Evolutionary conservation across 2,113 vertebrate species (phyloP).

Genomic region (Fukomys damarensis): DNA sequence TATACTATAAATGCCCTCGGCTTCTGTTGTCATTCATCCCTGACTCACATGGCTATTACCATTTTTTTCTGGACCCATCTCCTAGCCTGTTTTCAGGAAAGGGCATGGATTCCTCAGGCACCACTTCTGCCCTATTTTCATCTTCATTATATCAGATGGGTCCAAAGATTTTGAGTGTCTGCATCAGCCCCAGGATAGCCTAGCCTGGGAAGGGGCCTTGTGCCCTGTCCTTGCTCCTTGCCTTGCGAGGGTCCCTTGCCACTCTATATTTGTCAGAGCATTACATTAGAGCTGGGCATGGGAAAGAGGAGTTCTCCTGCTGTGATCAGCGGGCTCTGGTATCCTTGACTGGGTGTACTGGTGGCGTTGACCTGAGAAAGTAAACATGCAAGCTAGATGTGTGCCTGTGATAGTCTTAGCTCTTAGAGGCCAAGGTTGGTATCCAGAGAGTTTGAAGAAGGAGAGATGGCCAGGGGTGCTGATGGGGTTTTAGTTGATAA

Average conservation of each 20-base stretch:
- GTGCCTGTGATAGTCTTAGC: background rate
- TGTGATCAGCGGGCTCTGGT: background rate
- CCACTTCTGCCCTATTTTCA: background rate
- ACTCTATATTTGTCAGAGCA: background rate
- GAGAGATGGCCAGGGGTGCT: too few species aligned
- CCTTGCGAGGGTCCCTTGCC: background rate
- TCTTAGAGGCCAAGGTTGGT: too few species aligned
- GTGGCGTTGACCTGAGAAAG: background rate
- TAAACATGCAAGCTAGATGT: background rate
- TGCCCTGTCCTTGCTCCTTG: background rate
- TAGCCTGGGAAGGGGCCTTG: too few species aligned
- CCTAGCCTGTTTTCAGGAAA: background rate
- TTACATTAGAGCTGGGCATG: background rate
- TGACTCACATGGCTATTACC: background rate
- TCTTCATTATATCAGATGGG: background rate
- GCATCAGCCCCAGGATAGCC: background rate
- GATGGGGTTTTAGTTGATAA: rapidly evolving
- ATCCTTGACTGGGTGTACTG: rapidly evolving
- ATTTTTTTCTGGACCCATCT: background rate
- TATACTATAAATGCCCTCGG: background rate
- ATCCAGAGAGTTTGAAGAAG: background rate
- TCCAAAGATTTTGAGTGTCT: background rate
- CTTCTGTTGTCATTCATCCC: background rate
- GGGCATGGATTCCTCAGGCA: background rate
- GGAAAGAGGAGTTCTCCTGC: background rate